phyloP scores from a whole-genome alignment of 2,113 vertebrate species.

The Lycocorax pyrrhopterus region DNA sequence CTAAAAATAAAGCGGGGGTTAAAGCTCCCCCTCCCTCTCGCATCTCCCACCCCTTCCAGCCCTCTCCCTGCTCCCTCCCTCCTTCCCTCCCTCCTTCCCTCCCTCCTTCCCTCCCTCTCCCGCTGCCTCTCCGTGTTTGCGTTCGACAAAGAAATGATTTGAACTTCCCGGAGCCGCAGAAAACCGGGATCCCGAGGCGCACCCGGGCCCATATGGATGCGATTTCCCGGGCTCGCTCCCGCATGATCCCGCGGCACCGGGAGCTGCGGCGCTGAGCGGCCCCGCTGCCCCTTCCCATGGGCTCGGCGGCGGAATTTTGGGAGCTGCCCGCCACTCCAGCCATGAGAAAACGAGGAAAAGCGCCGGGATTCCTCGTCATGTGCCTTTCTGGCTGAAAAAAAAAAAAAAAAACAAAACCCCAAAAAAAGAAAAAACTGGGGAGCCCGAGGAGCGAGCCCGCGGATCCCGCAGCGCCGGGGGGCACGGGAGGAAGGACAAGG shows the following conservation, averaged over 20 bases:
- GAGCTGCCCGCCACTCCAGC: neutral
- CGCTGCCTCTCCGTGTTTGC: slow-evolving; percentile 43
- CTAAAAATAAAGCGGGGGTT: slow-evolving; percentile 84
- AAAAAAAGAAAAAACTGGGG: neutral
- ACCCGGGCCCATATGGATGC: slow-evolving; percentile 84
- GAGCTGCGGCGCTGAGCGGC: neutral
- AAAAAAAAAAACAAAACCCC: too few species aligned
- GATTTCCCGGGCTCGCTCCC: slow-evolving; percentile 80
- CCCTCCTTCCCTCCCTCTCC: neutral
- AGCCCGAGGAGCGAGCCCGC: neutral
- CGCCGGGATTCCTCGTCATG: neutral
- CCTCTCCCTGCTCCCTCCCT: slow-evolving; percentile 11
- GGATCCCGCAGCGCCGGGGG: neutral
- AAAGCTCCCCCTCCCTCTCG: neutral
- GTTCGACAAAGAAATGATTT: slow-evolving; percentile 76
- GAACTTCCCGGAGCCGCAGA: slow-evolving; percentile 84
- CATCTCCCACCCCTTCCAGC: slow-evolving; percentile 50
- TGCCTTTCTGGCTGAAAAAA: neutral
- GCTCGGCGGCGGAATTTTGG: neutral
- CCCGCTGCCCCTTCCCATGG: neutral
- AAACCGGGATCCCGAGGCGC: slow-evolving; percentile 73
- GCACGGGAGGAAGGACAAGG: neutral
- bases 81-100: slow-evolving; percentile 11
- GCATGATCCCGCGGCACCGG: slow-evolving; percentile 60
- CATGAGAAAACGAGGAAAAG: slow-evolving; percentile 36